Conservation (phyloP, 2,888 invertebrate species). For the Psylliodes chrysocephalus region DNA sequence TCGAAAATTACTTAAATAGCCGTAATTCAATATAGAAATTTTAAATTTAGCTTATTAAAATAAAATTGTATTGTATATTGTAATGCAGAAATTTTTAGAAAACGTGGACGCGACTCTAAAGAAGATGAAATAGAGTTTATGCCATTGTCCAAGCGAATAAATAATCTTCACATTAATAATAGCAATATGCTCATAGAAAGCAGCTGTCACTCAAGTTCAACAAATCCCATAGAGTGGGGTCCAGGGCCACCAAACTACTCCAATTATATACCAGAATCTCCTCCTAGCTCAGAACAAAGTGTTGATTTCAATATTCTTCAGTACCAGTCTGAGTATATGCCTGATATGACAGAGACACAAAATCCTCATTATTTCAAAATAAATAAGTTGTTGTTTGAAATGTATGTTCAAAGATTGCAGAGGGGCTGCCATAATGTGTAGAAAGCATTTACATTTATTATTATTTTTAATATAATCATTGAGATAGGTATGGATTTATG, state of each 20-base stretch:
- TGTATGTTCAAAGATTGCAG: slow-evolving; percentile 83
- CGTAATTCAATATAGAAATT: no score
- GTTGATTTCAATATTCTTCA: slow-evolving; percentile 62
- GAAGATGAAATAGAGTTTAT: slow-evolving; percentile 84
- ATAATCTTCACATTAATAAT: slow-evolving; percentile 85
- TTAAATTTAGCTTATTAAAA: no score
- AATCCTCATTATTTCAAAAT: slow-evolving; percentile 88
- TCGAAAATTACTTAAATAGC: no score
- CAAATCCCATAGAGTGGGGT: slow-evolving; percentile 54
- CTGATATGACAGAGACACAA: slow-evolving; percentile 78
- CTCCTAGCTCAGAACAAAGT: slow-evolving; percentile 58
- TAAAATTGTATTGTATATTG: no score
- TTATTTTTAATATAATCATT: not conserved
- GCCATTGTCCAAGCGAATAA: slow-evolving; percentile 90
- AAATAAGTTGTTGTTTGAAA: slow-evolving; percentile 86
- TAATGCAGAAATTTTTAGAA: slow-evolving; percentile 66
- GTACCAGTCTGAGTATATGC: slow-evolving; percentile 84
- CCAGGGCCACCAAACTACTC: slow-evolving; percentile 55
- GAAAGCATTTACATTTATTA: slow-evolving; percentile 6
- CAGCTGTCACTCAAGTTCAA: slow-evolving; percentile 54
- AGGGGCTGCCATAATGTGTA: slow-evolving; percentile 63
- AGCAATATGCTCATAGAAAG: slow-evolving; percentile 61
- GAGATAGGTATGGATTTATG: not conserved
- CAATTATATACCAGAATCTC: slow-evolving; percentile 55
- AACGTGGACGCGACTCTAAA: slow-evolving; percentile 74